phyloP scores from a whole-genome alignment of 1,140 invertebrate species.

The Phenacoccus solenopsis region DNA sequence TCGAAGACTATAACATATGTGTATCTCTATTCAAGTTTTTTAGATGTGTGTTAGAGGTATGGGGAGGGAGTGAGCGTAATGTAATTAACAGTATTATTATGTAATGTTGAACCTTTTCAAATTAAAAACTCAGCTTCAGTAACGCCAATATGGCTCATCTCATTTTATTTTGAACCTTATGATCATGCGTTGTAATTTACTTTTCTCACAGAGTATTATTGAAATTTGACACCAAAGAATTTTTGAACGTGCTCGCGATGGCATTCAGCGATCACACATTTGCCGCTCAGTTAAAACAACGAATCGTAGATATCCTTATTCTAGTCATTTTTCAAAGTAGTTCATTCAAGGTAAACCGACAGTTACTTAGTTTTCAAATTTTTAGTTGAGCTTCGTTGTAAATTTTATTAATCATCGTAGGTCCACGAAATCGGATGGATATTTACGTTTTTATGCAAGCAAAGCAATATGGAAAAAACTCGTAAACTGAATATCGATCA shows the following conservation, averaged over 20 bases:
- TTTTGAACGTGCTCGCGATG: constrained; percentile 76
- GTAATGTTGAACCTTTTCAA: no score
- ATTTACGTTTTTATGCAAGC: constrained; percentile 33
- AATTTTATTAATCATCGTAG: neutral
- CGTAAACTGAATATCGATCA: constrained; percentile 31
- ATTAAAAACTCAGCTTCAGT: neutral
- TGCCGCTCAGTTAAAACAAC: constrained; percentile 56
- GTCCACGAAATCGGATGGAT: neutral
- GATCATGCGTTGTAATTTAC: neutral
- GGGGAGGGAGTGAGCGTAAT: no score
- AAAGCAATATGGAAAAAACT: constrained; percentile 36
- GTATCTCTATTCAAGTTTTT: no score
- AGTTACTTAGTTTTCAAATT: neutral
- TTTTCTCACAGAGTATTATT: constrained; percentile 49
- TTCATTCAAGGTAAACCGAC: constrained; percentile 46
- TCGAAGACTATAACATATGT: no score
- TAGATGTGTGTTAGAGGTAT: no score
- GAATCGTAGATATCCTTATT: constrained; percentile 66
- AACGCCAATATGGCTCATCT: no score
- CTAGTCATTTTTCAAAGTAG: constrained; percentile 52
- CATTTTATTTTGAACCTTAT: neutral
- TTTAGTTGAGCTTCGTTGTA: neutral
- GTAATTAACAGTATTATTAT: neutral
- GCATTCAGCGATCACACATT: constrained; percentile 80
- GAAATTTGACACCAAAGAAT: constrained; percentile 76